phyloP scores from a whole-genome alignment of 2,888 invertebrate species.

The Caenorhabditis panamensis region DNA sequence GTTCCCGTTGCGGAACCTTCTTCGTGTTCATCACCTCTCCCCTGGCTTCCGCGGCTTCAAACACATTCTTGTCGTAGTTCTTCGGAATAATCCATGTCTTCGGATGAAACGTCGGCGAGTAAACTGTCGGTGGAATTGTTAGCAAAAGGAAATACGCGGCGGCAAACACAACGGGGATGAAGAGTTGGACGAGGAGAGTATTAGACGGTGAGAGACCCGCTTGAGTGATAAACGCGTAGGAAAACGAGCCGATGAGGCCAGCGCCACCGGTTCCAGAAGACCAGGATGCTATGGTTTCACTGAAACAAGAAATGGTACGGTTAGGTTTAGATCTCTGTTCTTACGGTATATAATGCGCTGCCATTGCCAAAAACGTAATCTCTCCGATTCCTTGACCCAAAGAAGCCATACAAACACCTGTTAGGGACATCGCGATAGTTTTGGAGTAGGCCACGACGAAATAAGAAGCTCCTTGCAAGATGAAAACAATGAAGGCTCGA shows the following conservation, averaged over 20 bases:
- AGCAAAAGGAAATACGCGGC: conserved; percentile 82
- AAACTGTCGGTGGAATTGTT: conserved; percentile 67
- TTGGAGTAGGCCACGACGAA: conserved; percentile 79
- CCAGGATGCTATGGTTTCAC: conserved; percentile 89
- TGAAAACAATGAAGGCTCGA: conserved; percentile 74
- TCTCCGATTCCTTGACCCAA: conserved; percentile 89
- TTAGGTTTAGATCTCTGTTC: conserved; percentile 13
- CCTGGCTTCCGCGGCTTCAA: conserved; percentile 36
- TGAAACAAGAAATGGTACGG: conserved; percentile 80
- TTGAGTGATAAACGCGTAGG: conserved; percentile 84
- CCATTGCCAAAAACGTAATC: conserved; percentile 87
- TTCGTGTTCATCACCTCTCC: conserved; percentile 37
- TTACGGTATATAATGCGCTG: conserved; percentile 86
- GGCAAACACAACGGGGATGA: conserved; percentile 86
- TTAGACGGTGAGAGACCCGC: conserved; percentile 72
- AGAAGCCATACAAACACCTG: conserved; percentile 87
- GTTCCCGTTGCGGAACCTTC: conserved; percentile 55
- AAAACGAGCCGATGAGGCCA: conserved; percentile 85
- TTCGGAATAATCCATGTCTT: conserved; percentile 77
- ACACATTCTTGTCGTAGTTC: conserved; percentile 43
- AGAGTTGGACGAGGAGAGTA: conserved; percentile 87
- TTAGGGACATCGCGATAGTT: conserved; percentile 73
- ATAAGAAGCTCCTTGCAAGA: conserved; percentile 75
- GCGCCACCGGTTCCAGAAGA: conserved; percentile 90
- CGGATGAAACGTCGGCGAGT: conserved; percentile 66